Evolutionary conservation across 1,140 invertebrate genomes (phyloP), one percentile per base, ranked within the genome.

Genomic region (Zelostemma sp.): DNA sequence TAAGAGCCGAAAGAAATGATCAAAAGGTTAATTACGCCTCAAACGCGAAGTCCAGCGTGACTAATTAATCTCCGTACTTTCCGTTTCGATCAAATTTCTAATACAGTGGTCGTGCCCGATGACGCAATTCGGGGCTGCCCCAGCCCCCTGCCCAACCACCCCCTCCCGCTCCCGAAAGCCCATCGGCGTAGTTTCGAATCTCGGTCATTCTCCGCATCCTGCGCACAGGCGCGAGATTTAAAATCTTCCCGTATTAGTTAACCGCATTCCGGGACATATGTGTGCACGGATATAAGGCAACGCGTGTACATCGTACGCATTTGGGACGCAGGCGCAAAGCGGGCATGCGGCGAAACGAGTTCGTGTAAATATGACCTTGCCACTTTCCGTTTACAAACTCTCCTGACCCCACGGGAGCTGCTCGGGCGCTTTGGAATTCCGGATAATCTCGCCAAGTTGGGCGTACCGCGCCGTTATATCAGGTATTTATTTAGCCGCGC

Each of bases 361-460:
- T 68, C 57, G 51, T 68, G 66, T 73, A 73, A 73, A 73, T 73
- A 73, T 73, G 71, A 73, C 71, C 71, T 73, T 73, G 71, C 70
- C 68, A 72, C 70, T 72, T 72, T 62, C 69, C 70, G 58, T 65
- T 61, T 68, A 68, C 70, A 73, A 73, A 73, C 65, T 65, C 64
- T 45, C 51, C 49, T 51, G 71, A 69, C 71, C 66, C 63, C 71
- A 65, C 66, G 66, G 65, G 70, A 72, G 70, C 58, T 56, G 66
- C 63, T 62, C 51, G 33, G 53, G 55, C 47, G 28, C 63, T 53
- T 60, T 57, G 64, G 64, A 68, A 68, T 73, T 73, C 70, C 54
- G 57, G 65, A 68, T 66, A 68, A 73, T 68, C 69, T 68, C 64
- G 17, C 41, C 53, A 61, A 68, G 61, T 68, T 72, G 65, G 65